These are phyloP conservation scores for Pagrus major DNA, from an alignment of 2,113 vertebrate genomes.

Conservation along the genomic window DNA sequence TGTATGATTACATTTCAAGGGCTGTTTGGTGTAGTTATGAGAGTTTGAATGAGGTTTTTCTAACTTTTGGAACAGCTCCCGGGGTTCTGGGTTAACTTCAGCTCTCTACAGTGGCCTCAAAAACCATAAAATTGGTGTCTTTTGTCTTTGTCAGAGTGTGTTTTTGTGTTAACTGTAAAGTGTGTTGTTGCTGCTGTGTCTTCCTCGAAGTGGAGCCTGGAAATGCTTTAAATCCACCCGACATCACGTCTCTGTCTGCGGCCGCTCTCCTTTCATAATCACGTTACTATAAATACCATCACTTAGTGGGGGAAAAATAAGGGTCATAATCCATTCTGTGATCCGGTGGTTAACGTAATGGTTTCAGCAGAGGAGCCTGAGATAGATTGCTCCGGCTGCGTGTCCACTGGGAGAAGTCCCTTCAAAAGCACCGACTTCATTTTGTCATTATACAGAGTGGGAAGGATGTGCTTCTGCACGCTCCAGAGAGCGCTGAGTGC, in stretches of 20 bases:
- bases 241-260: background rate
- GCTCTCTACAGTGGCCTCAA: background rate
- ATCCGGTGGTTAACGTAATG: conserved; percentile 31
- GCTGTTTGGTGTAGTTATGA: no score
- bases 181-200: background rate
- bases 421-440: conserved; percentile 12
- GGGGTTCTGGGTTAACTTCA: no score
- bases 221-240: background rate
- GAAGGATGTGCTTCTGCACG: conserved; percentile 9
- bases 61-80: no score
- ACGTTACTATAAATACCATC: conserved; percentile 43
- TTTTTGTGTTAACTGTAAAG: background rate
- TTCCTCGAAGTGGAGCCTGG: background rate
- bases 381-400: background rate
- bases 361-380: conserved; percentile 15
- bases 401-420: conserved; percentile 6
- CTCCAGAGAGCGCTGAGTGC: background rate
- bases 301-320: conserved; percentile 12
- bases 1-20: no score
- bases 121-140: background rate
- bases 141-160: background rate
- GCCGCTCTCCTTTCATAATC: conserved; percentile 28
- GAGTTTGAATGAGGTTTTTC: no score
- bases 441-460: background rate
- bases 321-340: conserved; percentile 34